These are phyloP conservation scores for Rachycentron canadum DNA, from an alignment of 2,797 vertebrate species.

Conservation along the genomic window DNA sequence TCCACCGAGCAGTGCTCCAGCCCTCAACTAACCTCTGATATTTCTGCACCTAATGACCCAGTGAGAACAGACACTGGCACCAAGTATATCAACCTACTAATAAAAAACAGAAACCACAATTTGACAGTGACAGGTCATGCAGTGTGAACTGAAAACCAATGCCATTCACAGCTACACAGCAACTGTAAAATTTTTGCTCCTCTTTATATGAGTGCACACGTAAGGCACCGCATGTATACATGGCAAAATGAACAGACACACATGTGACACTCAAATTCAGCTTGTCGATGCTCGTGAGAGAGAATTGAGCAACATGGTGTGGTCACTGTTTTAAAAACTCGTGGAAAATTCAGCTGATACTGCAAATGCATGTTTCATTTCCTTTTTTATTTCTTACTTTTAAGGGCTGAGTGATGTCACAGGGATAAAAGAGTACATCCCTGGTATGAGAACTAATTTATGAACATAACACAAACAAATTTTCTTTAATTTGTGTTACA, in stretches of 20 bases:
- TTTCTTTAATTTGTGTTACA: slow-evolving; percentile 14
- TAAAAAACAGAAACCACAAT: slow-evolving; percentile 3
- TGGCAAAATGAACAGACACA: slow-evolving; percentile 6
- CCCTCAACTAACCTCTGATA: slow-evolving; percentile 70
- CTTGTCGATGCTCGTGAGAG: not conserved
- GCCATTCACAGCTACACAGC: not conserved
- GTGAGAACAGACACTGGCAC: slow-evolving; percentile 24
- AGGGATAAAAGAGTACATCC: not conserved
- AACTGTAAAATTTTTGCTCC: not conserved
- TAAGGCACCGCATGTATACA: too few species aligned
- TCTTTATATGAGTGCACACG: not conserved
- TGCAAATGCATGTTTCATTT: slow-evolving; percentile 45
- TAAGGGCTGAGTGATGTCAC: not conserved
- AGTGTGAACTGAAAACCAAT: not conserved
- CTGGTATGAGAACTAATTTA: not conserved
- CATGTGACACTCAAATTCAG: not conserved
- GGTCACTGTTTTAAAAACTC: not conserved
- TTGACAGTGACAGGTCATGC: not conserved
- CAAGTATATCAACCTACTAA: slow-evolving; percentile 18
- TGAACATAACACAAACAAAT: too few species aligned
- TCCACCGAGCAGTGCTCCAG: slow-evolving; percentile 78
- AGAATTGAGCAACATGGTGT: slow-evolving; percentile 24
- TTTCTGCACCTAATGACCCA: not conserved
- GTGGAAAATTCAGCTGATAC: slow-evolving; percentile 28
- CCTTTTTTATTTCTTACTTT: slow-evolving; percentile 6